A percentile compares a stretch with the other conserved stretches of the same genome.
These are phyloP conservation scores for Cuniculus paca DNA, from an alignment of 2,797 vertebrate genomes.

Conservation along the genomic window DNA sequence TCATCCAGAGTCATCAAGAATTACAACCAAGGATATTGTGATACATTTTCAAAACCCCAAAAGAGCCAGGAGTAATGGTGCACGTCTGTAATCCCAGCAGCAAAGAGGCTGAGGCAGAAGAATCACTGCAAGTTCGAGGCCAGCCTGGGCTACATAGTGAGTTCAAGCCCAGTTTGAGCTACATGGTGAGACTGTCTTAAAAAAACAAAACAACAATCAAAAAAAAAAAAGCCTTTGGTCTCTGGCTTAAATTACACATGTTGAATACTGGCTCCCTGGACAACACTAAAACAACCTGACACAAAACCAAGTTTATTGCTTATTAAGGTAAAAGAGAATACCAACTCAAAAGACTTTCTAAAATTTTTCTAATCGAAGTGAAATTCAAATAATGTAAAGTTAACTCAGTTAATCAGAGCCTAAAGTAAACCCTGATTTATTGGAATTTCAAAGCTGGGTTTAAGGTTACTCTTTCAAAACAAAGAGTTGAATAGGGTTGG, in stretches of 20 bases:
- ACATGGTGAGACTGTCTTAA: not conserved
- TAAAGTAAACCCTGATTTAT: not conserved
- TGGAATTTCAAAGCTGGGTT: not conserved
- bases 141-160: not conserved
- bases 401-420: too few species aligned
- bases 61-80: not conserved
- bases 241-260: slow-evolving; percentile 32
- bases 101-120: not conserved
- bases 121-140: not conserved
- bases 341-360: not conserved
- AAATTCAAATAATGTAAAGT: not conserved
- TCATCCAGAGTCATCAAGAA: not conserved
- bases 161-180: not conserved
- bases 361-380: not conserved
- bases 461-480: not conserved
- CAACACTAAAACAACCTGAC: not conserved
- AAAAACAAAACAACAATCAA: not conserved
- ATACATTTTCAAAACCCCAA: not conserved
- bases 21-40: not conserved
- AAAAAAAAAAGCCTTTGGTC: not conserved
- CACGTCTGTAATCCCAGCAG: not conserved
- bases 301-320: not conserved
- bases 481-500: not conserved
- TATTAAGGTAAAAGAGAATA: not conserved
- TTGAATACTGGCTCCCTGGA: not conserved